Conservation (phyloP, 2,797 vertebrate species). For the Bradypodion pumilum region DNA sequence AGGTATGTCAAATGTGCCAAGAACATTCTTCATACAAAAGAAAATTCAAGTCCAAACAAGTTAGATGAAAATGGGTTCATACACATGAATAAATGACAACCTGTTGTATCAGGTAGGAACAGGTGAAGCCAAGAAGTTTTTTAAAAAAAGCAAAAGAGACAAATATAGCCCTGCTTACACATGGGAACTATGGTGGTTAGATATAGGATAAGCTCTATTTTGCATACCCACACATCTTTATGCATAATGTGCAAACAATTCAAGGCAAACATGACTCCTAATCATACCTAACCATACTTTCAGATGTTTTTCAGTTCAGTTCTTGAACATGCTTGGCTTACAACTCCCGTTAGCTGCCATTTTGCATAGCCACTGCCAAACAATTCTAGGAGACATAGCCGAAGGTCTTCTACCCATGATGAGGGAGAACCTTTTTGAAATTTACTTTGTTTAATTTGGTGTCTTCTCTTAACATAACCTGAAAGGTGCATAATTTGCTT, state of each 20-base stretch:
- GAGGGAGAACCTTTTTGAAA: conserved; percentile 50
- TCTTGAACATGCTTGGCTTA: neutral
- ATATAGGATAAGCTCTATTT: too few species aligned
- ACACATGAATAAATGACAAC: neutral
- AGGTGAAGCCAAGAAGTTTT: neutral
- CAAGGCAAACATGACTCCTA: neutral
- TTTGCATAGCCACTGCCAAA: neutral
- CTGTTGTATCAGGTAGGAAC: neutral
- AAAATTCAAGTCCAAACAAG: neutral
- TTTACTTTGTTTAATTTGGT: conserved; percentile 40
- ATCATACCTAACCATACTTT: neutral
- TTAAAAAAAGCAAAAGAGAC: neutral
- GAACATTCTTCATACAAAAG: neutral
- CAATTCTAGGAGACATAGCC: neutral
- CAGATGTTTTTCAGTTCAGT: neutral
- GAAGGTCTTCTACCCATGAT: neutral
- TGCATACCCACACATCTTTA: neutral
- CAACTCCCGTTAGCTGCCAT: neutral
- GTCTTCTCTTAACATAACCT: conserved; percentile 21
- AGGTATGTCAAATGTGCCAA: neutral
- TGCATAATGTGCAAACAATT: neutral
- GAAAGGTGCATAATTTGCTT: conserved; percentile 7
- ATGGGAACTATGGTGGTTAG: neutral
- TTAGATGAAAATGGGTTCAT: neutral
- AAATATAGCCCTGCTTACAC: neutral